A percentile compares a stretch with the other conserved stretches of the same genome.
Evolutionary conservation across 2,797 vertebrate species (phyloP).

Genomic region (Monodelphis domestica): DNA sequence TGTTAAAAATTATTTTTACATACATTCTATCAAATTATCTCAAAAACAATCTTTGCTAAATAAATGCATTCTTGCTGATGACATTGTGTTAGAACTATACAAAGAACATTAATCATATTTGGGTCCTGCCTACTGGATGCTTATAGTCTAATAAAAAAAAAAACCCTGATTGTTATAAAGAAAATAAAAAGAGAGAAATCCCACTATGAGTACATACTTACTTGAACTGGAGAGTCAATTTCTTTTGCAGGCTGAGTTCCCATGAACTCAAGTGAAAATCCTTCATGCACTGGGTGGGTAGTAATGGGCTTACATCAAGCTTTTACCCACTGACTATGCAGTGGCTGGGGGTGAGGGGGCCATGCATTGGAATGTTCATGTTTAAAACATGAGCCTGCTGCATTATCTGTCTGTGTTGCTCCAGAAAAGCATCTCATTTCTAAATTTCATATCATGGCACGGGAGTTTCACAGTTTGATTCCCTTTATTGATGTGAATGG

Average conservation of each 20-base stretch:
- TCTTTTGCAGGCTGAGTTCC: background rate
- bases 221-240: background rate
- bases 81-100: background rate
- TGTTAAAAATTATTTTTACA: background rate
- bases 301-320: background rate
- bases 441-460: background rate
- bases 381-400: conserved; percentile 14
- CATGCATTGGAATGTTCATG: background rate
- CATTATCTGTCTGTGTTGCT: background rate
- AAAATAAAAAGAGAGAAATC: background rate
- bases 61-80: background rate
- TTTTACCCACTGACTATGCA: background rate
- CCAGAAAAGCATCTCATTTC: background rate
- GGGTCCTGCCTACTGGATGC: background rate
- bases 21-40: background rate
- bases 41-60: background rate
- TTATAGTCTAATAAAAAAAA: background rate
- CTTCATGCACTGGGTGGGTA: background rate
- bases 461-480: conserved; percentile 40
- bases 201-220: background rate
- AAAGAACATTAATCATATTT: background rate
- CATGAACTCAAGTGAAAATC: conserved; percentile 27
- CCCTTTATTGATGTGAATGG: conserved; percentile 14
- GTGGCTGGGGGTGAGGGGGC: background rate
- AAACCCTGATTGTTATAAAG: background rate